phyloP scores from a whole-genome alignment of 2,113 vertebrate species.

The Indicator maculatus region DNA sequence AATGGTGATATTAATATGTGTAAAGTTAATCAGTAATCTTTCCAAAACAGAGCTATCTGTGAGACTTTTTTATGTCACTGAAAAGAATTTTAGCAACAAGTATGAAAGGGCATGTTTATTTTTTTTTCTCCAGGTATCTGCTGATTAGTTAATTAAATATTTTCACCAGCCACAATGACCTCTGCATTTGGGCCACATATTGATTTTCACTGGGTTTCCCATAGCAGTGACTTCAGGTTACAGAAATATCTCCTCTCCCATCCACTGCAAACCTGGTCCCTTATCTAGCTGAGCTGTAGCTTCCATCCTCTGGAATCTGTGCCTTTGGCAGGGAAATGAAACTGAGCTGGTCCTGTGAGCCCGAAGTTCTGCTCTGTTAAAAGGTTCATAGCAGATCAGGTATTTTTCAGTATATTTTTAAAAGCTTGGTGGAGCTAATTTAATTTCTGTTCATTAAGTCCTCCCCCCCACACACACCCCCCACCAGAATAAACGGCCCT shows the following conservation, averaged over 20 bases:
- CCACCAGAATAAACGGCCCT: slow-evolving; percentile 76
- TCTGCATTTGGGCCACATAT: background rate
- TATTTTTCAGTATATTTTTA: slow-evolving; percentile 75
- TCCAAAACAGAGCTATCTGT: background rate
- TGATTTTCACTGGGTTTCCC: slow-evolving; percentile 33
- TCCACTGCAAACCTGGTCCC: background rate
- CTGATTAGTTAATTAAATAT: slow-evolving; percentile 57
- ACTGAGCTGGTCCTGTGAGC: slow-evolving; percentile 4
- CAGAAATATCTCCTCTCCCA: background rate
- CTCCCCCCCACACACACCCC: background rate
- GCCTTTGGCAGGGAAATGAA: slow-evolving; percentile 6
- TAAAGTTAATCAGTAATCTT: slow-evolving; percentile 25
- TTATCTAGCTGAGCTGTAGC: background rate
- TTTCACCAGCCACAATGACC: slow-evolving; percentile 34
- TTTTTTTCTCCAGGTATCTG: slow-evolving; percentile 29
- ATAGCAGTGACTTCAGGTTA: background rate
- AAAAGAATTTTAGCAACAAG: background rate
- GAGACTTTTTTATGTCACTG: slow-evolving; percentile 37
- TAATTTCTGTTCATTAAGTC: slow-evolving; percentile 82
- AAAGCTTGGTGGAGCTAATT: slow-evolving; percentile 75
- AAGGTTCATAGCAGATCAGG: slow-evolving; percentile 73
- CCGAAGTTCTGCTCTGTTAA: slow-evolving; percentile 58
- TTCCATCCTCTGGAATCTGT: background rate
- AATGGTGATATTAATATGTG: slow-evolving; percentile 36
- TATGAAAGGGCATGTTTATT: slow-evolving; percentile 49